Evolutionary conservation across 2,888 invertebrate species (phyloP).

Genomic region (Catotricha subobsoleta): DNA sequence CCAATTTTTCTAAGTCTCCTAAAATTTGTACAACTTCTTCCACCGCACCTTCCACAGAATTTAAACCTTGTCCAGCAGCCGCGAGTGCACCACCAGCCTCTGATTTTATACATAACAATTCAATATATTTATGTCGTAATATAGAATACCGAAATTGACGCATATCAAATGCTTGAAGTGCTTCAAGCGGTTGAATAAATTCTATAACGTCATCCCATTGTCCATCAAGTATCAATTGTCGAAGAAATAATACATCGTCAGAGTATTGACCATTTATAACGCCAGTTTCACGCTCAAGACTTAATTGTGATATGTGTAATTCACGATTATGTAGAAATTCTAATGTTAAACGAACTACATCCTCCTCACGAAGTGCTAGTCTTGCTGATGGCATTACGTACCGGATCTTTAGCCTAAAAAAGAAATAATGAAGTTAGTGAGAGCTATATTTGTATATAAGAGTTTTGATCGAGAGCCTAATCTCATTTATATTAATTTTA

Average conservation of each 20-base stretch:
- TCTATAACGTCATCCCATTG: slow-evolving; percentile 89
- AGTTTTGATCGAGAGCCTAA: no score
- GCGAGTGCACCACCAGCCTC: slow-evolving; percentile 61
- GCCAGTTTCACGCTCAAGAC: slow-evolving; percentile 86
- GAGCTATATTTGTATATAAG: no score
- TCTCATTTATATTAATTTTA: no score
- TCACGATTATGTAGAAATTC: slow-evolving; percentile 80
- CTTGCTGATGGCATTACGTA: slow-evolving; percentile 61
- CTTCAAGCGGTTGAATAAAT: slow-evolving; percentile 84
- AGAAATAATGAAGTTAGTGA: background rate
- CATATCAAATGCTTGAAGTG: slow-evolving; percentile 63
- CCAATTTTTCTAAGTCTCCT: slow-evolving; percentile 71
- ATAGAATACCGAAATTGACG: slow-evolving; percentile 74
- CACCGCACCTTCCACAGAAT: slow-evolving; percentile 78
- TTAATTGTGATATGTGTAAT: slow-evolving; percentile 78
- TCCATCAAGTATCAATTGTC: slow-evolving; percentile 83
- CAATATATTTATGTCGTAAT: slow-evolving; percentile 82
- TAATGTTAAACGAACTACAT: slow-evolving; percentile 66
- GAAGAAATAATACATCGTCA: slow-evolving; percentile 82
- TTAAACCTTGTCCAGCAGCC: slow-evolving; percentile 55
- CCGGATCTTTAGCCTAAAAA: slow-evolving; percentile 28
- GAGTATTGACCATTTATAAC: slow-evolving; percentile 85
- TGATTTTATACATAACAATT: slow-evolving; percentile 84
- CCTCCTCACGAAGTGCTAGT: slow-evolving; percentile 71
- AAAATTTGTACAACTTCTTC: slow-evolving; percentile 87